Conservation (phyloP, 2,113 vertebrate species). For the Bettongia penicillata region DNA sequence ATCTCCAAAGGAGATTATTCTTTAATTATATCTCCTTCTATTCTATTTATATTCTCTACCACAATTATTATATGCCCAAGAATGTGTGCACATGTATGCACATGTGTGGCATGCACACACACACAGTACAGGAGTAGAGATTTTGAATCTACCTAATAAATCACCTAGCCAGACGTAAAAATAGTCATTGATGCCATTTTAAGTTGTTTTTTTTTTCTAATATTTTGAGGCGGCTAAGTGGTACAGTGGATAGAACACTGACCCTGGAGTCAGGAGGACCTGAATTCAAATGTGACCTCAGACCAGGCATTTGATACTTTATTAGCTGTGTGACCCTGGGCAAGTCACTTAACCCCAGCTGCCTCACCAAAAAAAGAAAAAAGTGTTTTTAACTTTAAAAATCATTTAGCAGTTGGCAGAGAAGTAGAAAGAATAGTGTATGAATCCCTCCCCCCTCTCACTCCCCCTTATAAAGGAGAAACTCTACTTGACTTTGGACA, state of each 20-base stretch:
- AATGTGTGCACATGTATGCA: not conserved
- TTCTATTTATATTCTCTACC: not conserved
- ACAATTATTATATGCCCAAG: not conserved
- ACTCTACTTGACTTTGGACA: conserved; percentile 33
- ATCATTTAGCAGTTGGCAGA: conserved; percentile 28
- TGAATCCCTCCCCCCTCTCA: not conserved
- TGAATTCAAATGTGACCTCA: no score
- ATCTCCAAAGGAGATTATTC: not conserved
- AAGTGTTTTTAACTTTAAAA: not conserved
- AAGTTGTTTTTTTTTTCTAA: not conserved
- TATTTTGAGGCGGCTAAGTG: no score
- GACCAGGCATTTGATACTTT: no score
- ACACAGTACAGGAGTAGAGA: not conserved
- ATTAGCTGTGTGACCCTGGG: no score
- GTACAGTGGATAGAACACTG: no score
- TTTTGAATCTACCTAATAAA: conserved; percentile 12
- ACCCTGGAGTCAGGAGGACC: no score
- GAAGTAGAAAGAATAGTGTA: not conserved
- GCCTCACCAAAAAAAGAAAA: no score
- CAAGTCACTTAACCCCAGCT: no score
- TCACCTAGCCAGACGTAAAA: not conserved
- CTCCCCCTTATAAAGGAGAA: conserved; percentile 21
- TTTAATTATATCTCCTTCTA: not conserved
- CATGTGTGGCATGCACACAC: not conserved
- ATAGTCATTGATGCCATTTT: not conserved